Evolutionary conservation across 2,888 invertebrate genomes (phyloP).

Genomic region (Dynastes tityus): DNA sequence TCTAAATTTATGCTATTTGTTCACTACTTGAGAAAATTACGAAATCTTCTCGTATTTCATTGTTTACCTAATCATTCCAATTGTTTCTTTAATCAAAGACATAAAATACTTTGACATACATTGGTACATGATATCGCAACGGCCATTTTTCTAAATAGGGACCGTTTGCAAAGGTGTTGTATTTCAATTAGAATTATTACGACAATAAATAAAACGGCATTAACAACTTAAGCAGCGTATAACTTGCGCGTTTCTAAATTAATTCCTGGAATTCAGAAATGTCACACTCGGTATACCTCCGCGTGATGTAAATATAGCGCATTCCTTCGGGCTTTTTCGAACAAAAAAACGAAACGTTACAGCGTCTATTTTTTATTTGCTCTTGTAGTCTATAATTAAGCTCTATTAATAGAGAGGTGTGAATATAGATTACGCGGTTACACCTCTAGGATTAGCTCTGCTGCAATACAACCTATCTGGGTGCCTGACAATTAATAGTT

Average conservation of each 20-base stretch:
- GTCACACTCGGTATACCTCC: slow-evolving; percentile 20
- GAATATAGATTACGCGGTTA: slow-evolving; percentile 43
- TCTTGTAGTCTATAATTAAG: slow-evolving; percentile 37
- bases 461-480: not conserved
- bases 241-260: not conserved
- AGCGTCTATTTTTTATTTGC: slow-evolving; percentile 34
- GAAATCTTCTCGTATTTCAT: not conserved
- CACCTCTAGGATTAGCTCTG: slow-evolving; percentile 30
- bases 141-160: slow-evolving; percentile 1
- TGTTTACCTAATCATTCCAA: not conserved
- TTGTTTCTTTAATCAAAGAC: slow-evolving; percentile 5
- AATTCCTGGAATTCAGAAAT: slow-evolving; percentile 10
- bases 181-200: slow-evolving; percentile 18
- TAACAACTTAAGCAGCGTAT: slow-evolving; percentile 22
- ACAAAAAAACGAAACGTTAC: slow-evolving; percentile 27
- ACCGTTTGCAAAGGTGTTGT: slow-evolving; percentile 21
- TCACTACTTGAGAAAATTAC: no score
- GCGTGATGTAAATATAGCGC: slow-evolving; percentile 17
- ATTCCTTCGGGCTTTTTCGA: slow-evolving; percentile 28
- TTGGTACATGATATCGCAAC: not conserved
- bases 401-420: slow-evolving; percentile 43
- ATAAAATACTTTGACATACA: slow-evolving; percentile 13
- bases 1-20: no score
- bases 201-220: slow-evolving; percentile 32
- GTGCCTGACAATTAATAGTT: slow-evolving; percentile 11